Base-by-base conservation (phyloP, 1,140 invertebrate genomes). In the Nasonia vitripennis region DNA sequence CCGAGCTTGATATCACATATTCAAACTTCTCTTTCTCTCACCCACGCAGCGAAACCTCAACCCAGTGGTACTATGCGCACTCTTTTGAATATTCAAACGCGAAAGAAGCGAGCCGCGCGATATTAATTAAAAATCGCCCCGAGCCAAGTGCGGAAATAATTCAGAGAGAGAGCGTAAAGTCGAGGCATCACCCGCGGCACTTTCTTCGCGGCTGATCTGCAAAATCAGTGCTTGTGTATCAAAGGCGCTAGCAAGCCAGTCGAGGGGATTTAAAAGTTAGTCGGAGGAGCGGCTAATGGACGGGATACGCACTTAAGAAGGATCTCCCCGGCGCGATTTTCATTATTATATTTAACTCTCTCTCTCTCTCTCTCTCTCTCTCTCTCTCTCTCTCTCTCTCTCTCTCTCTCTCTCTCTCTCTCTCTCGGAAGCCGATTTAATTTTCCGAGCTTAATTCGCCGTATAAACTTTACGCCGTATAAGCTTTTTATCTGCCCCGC, bases 71-170 rank as follows among this genome's bases (percentile, higher is more conserved):
- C 10, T 45, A 45, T 45, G 0, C 41, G 9, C 6, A 51, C 48
- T 51, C 10, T 51, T 5, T 62, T 62, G 55, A 17, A 62, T 62
- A 62, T 62, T 62, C 6, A 62, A 62, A n/a, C 20, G 17, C 55
- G 68, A 31, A 31, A 31, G 27, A 31, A 12, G 3, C 2, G 6
- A 7, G 17, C 17, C 20, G 20, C 6, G 3, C 4, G 34, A 37
- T 62, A 71, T 31, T 71, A 71, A 71, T 71, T 71, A 71, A 71
- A 31, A 71, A 71, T 71, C 68, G 68, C 68, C 27, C 11, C 68
- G 1, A 34, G 67, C 62, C 12, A 11, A 5, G 62, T 20, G 17
- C 4, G 62, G n/a, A n/a, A 67, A 45, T 45, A 67, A n/a, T n/a
- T 67, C 62, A 20, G 17, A 68, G 17, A 68, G 17, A 68, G 62